Evolutionary conservation across 2,888 invertebrate genomes (phyloP), one percentile per base, ranked within the genome.

Genomic region (Chalcosyrphus nemorum): DNA sequence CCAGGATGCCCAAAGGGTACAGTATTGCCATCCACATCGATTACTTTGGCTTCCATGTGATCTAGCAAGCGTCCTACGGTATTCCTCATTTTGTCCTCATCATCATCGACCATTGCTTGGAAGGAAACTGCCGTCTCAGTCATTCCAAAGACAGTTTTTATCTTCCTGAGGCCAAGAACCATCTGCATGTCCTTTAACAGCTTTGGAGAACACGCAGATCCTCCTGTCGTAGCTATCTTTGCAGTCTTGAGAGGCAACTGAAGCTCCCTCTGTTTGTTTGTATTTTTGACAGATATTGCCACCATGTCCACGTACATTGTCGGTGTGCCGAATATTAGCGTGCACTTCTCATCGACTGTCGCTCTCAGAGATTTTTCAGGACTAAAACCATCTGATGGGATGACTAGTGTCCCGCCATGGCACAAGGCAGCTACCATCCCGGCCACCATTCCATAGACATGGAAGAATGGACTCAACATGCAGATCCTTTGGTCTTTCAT

Each of bases 271-370:
- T 93, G 92, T 15, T 89, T 89, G 45, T 92, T 92, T 56, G 96
- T 89, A 86, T n/a, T n/a, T n/a, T n/a, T n/a, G n/a, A n/a, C n/a
- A n/a, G n/a, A n/a, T n/a, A n/a, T n/a, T n/a, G n/a, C n/a, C n/a
- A n/a, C n/a, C n/a, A 95, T 92, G 90, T 96, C 95, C 3, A 95
- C 93, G 90, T 95, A 95, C 96, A 96, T 96, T 9, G 96, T 96
- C 0, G 96, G 96, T 0, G 96, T 96, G 11, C 96, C 96, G 88
- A 94, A 94, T 41, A 94, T 89, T 1, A 94, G 90, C 0, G 93
- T 94, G 87, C 95, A 95, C 94, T 93, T 94, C 91, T 96, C 95
- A 45, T 93, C 90, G 21, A 93, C 90, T 2, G 95, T 93, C 0
- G 95, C 93, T 77, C 94, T 90, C 4, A 96, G 89, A 0, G 94